Evolutionary conservation across 1,140 invertebrate species (phyloP), one percentile per base, ranked within the genome.

Genomic region (Leptopilina clavipes): DNA sequence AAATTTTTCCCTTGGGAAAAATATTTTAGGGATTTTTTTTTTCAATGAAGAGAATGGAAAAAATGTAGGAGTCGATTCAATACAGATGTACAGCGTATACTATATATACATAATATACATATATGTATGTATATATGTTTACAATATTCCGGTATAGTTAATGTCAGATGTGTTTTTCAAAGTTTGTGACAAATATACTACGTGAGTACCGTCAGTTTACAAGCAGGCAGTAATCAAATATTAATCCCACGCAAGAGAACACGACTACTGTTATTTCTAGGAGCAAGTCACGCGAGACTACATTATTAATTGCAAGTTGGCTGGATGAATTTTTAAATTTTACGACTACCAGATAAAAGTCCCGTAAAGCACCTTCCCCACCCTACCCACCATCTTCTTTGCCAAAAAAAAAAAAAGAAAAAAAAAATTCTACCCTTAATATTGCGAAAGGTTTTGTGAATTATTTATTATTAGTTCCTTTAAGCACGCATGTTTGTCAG

Each of bases 251-350:
- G 59, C 59, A 65, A 65, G 59, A 12, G 59, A 31, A 65, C 8
- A 40, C 37, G 10, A n/a, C 59, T 22, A 65, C 59, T 65, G 25
- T 65, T 65, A 65, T 65, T 65, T 65, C 59, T 65, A 76, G 19
- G 52, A 70, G 44, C 65, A 71, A 79, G 80, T 81, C 80, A 81
- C 80, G 80, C 80, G 70, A 81, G 45, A 70, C 73, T 81, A 74
- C 72, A 81, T 81, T 78, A 79, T 81, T 81, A 73, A 81, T 70
- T 75, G 40, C 54, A 73, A 14, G 73, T 71, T 72, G 74, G 76
- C 56, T 77, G 71, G 54, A 81, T 79, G 74, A 81, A 81, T 79
- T 77, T 79, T 81, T 81, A 74, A 79, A 79, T 81, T 81, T 79
- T 77, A 81, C 76, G 80, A 79, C 45, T 74, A 72, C 73, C 70